Percentiles rank a stretch among this genome's conserved stretches.
These are phyloP conservation scores for Leucania comma DNA, from an alignment of 2,888 invertebrate genomes.

Conservation along the genomic window DNA sequence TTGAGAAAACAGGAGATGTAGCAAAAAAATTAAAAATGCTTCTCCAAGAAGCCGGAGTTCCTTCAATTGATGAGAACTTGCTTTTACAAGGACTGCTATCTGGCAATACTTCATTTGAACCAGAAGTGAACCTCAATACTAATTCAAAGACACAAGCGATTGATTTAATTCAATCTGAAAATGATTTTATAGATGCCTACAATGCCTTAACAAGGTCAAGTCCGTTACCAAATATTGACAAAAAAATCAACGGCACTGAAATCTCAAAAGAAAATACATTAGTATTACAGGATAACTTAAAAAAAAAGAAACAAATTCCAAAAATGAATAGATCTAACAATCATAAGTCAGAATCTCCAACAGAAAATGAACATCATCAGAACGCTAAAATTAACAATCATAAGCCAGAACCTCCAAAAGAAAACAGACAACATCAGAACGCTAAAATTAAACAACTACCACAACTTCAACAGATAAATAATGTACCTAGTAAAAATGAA, in stretches of 20 bases:
- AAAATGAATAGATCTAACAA: slow-evolving; percentile 8
- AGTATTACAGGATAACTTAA: slow-evolving; percentile 3
- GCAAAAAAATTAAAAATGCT: slow-evolving; percentile 80
- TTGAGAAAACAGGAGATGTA: slow-evolving; percentile 72
- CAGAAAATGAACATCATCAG: slow-evolving; percentile 2
- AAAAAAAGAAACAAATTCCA: slow-evolving; percentile 8
- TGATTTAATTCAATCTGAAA: slow-evolving; percentile 85
- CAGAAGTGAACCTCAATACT: slow-evolving; percentile 35
- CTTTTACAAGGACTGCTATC: slow-evolving; percentile 78
- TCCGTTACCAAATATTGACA: slow-evolving; percentile 81
- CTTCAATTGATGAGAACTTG: slow-evolving; percentile 78
- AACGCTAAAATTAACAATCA: neutral
- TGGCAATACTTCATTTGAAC: slow-evolving; percentile 62
- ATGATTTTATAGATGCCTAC: slow-evolving; percentile 88
- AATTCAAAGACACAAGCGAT: slow-evolving; percentile 68
- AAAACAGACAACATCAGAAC: neutral
- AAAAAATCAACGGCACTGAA: slow-evolving; percentile 37
- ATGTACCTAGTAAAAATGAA: slow-evolving; percentile 12
- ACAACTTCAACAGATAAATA: slow-evolving; percentile 21
- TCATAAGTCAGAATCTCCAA: slow-evolving; percentile 4
- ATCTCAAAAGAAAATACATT: slow-evolving; percentile 21
- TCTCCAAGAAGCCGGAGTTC: slow-evolving; percentile 79
- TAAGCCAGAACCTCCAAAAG: slow-evolving; percentile 5
- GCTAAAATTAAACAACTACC: slow-evolving; percentile 2
- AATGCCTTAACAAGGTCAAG: slow-evolving; percentile 85